Base-by-base conservation (phyloP, 2,888 invertebrate genomes). In the Lepidonotus clava region DNA sequence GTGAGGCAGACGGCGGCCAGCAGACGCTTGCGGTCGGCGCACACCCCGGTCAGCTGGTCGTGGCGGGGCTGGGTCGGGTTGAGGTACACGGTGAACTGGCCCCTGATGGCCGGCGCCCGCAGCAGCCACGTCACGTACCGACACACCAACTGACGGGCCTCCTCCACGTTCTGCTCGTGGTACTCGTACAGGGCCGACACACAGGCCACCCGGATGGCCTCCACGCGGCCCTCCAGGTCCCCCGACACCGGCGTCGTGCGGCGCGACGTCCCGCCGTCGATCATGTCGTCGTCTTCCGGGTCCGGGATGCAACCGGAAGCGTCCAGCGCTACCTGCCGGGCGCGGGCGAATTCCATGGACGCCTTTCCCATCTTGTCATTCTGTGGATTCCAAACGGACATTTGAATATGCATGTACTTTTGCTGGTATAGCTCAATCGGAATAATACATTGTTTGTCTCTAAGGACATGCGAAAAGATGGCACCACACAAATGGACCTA, bases 341-440 rank as follows among this genome's bases (percentile, higher is more conserved):
- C 80, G 41, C 51, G 41, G 18, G 46, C 51, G 46, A 80, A 80
- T 46, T 80, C 80, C 28, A 80, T 46, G 1, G 46, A 24, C 6
- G 80, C 80, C 46, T 80, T 80, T 28, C 46, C 80, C 80, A 80
- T 80, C 46, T 80, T 80, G 80, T 80, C 46, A 32, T 46, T 34
- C 71, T n/a, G n/a, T n/a, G n/a, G n/a, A n/a, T n/a, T n/a, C n/a
- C n/a, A n/a, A n/a, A n/a, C n/a, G n/a, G n/a, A n/a, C n/a, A n/a
- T n/a, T n/a, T n/a, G n/a, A n/a, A n/a, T n/a, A n/a, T n/a, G n/a
- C n/a, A n/a, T n/a, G n/a, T n/a, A n/a, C n/a, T n/a, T n/a, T n/a
- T n/a, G n/a, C n/a, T n/a, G n/a, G n/a, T n/a, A n/a, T n/a, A n/a
- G n/a, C n/a, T n/a, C n/a, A n/a, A n/a, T n/a, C n/a, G n/a, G n/a